Evolutionary conservation across 2,113 vertebrate genomes (phyloP), one percentile per base, ranked within the genome.

Genomic region (Phyllostomus hastatus): DNA sequence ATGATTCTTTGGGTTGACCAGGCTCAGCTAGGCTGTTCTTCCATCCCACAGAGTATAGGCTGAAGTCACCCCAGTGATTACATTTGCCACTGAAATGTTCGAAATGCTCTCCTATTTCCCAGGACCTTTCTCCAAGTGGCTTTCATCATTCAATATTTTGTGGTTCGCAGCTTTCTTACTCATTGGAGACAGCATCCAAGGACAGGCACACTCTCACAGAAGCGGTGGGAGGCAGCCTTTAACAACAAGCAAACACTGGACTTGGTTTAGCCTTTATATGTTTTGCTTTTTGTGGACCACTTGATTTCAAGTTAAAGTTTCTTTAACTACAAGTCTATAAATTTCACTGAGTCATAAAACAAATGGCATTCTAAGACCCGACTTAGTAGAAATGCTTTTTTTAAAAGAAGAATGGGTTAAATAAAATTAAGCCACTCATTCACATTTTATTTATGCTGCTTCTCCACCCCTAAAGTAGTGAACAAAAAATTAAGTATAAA

Each of bases 401-500:
- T 5, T 2, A 69, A 57, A 61, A n/a, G 78, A 94, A 52, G 41
- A 88, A 59, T n/a, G 26, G 15, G 3, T 90, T 20, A 94, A 72
- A 81, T 50, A 33, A 88, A 94, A 64, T 12, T 20, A 81, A 61
- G 17, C 70, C 22, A 50, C 16, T 79, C 52, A 50, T 81, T 89
- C 83, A 59, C 76, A 88, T 78, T 73, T 81, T 64, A 91, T 17
- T 41, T 16, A 64, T 91, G 59, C 78, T 88, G 70, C 31, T 61
- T 79, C 43, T 87, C 52, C 28, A 61, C 31, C 48, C 43, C 1
- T n/a, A 52, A 35, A 95, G 48, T 46, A 96, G 59, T 90, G 79
- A 96, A 88, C 48, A 38, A 85, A 94, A 96, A 96, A 38, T 64
- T 28, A 82, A 81, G 26, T 82, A 80, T 16, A 54, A 94, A 43